Evolutionary conservation across 2,888 invertebrate species (phyloP).

Genomic region (Adineta ricciae): DNA sequence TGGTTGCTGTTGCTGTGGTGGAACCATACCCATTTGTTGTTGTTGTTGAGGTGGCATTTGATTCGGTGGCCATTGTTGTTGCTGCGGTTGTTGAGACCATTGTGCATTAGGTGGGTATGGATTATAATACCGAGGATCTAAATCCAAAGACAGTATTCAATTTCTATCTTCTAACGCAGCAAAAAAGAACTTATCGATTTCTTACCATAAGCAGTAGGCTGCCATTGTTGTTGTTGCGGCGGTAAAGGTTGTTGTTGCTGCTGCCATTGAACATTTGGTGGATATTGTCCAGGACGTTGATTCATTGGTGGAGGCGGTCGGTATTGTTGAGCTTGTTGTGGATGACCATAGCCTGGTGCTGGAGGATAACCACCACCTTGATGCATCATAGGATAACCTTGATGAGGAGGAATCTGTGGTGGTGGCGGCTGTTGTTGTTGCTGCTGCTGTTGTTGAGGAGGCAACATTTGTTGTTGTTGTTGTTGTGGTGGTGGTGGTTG

Average conservation of each 20-base stretch:
- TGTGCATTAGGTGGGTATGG: neutral
- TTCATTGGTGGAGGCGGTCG: neutral
- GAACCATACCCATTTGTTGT: neutral
- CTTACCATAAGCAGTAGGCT: neutral
- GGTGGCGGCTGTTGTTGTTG: neutral
- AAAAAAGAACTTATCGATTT: neutral
- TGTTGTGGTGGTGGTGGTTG: neutral
- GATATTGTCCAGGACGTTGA: neutral
- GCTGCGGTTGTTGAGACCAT: neutral
- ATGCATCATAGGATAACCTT: neutral
- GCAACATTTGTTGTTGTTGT: neutral
- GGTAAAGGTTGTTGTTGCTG: neutral
- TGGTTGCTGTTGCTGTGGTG: neutral
- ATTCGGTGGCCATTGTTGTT: neutral
- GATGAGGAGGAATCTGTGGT: neutral
- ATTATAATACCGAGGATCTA: conserved; percentile 4
- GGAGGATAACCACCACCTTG: neutral
- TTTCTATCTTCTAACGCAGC: too few species aligned
- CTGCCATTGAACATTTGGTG: neutral
- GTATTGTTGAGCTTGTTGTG: neutral
- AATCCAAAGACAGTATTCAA: neutral
- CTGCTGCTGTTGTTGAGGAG: neutral
- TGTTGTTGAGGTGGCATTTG: conserved; percentile 1
- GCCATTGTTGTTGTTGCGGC: neutral
- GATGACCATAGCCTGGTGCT: neutral